Percentiles rank a stretch among this genome's conserved stretches.
Conservation (phyloP, 1,140 invertebrate genomes). For the Zaprionus nigranus region DNA sequence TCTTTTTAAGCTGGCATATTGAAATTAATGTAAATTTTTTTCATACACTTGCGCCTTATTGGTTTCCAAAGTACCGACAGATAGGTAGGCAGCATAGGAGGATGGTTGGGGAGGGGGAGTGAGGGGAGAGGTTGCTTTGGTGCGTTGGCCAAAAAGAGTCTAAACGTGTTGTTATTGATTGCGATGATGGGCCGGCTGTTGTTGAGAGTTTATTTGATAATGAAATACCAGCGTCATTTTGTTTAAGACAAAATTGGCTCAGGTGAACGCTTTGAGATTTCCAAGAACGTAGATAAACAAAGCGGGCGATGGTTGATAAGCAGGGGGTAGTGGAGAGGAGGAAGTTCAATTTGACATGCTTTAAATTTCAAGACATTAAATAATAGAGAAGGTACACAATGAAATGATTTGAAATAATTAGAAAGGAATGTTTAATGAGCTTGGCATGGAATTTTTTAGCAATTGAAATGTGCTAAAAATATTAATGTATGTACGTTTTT, state of each 20-base stretch:
- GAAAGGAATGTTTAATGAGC: not conserved
- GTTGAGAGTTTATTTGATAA: slow-evolving; percentile 47
- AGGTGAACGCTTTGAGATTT: slow-evolving; percentile 40
- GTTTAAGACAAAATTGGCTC: slow-evolving; percentile 20
- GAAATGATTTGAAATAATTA: not conserved
- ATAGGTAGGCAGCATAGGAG: not conserved
- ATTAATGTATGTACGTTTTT: no score
- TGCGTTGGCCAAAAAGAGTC: slow-evolving; percentile 6
- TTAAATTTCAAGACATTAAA: slow-evolving; percentile 17
- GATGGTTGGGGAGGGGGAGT: not conserved
- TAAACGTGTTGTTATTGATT: slow-evolving; percentile 58
- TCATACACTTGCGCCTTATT: slow-evolving; percentile 50
- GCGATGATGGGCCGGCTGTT: slow-evolving; percentile 15
- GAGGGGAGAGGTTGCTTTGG: not conserved
- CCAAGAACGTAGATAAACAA: slow-evolving; percentile 17
- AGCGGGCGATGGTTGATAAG: not conserved
- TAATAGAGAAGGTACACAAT: slow-evolving; percentile 4
- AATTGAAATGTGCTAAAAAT: not conserved
- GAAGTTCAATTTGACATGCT: slow-evolving; percentile 10
- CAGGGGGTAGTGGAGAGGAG: not conserved
- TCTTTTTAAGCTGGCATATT: slow-evolving; percentile 52
- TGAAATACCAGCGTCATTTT: slow-evolving; percentile 44
- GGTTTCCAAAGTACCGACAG: slow-evolving; percentile 6
- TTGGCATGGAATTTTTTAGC: no score
- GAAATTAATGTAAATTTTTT: slow-evolving; percentile 63